These are phyloP conservation scores for Phaonia tiefii DNA, from an alignment of 2,888 invertebrate genomes.

Conservation along the genomic window DNA sequence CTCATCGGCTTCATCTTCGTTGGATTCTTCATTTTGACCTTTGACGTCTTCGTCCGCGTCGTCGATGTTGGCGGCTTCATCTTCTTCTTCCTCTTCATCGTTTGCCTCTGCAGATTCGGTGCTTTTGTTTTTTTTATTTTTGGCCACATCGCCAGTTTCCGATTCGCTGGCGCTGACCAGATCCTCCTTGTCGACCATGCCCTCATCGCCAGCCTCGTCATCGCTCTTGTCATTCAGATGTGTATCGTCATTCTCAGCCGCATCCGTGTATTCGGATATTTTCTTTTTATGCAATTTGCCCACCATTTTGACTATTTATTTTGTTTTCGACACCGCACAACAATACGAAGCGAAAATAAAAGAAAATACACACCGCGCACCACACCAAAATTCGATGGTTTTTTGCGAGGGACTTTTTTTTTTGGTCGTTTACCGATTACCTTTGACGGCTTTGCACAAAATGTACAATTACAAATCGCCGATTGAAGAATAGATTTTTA, in stretches of 20 bases:
- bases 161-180: constrained; percentile 69
- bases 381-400: constrained; percentile 8
- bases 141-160: constrained; percentile 68
- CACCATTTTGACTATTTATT: constrained; percentile 70
- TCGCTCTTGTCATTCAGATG: constrained; percentile 64
- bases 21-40: constrained; percentile 59
- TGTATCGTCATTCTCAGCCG: constrained; percentile 70
- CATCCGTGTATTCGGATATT: constrained; percentile 72
- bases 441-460: neutral
- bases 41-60: constrained; percentile 57
- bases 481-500: neutral
- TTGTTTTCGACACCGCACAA: constrained; percentile 48
- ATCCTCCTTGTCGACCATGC: constrained; percentile 65
- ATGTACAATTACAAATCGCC: neutral
- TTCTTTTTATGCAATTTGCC: constrained; percentile 77
- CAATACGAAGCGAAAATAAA: constrained; percentile 42
- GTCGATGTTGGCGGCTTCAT: constrained; percentile 58
- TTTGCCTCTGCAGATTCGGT: constrained; percentile 68
- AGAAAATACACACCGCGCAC: constrained; percentile 60
- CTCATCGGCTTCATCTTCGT: constrained; percentile 65
- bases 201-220: constrained; percentile 62
- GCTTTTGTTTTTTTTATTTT: constrained; percentile 71
- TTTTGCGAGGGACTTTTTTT: constrained; percentile 60
- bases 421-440: neutral
- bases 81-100: constrained; percentile 69